phyloP scores from a whole-genome alignment of 2,797 vertebrate genomes.

The Nannoperca australis region DNA sequence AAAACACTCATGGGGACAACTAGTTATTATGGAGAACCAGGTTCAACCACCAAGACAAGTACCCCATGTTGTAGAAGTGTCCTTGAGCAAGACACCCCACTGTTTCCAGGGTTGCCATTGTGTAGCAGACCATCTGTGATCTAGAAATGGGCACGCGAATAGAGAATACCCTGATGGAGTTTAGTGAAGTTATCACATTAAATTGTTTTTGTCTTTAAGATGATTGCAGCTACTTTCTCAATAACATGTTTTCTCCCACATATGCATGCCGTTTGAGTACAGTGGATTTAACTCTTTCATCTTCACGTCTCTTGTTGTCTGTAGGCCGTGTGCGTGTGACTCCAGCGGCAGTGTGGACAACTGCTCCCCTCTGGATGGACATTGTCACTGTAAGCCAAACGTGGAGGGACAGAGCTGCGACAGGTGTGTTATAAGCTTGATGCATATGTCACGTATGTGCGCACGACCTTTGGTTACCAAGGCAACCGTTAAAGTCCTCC shows the following conservation, averaged over 20 bases:
- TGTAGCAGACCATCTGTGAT: conserved; percentile 43
- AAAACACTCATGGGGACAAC: not conserved
- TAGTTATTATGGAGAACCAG: not conserved
- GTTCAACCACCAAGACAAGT: conserved; percentile 10
- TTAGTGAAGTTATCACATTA: not conserved
- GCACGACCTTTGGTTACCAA: conserved; percentile 33
- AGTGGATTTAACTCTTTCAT: not conserved
- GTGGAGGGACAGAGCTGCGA: conserved; percentile 91
- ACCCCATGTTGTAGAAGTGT: conserved; percentile 14
- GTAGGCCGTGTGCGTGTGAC: conserved; percentile 89
- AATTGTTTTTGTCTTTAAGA: not conserved
- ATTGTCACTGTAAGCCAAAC: conserved; percentile 89
- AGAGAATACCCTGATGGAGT: not conserved
- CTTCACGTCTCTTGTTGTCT: conserved; percentile 24
- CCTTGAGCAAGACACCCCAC: conserved; percentile 38
- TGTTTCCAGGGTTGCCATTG: conserved; percentile 1
- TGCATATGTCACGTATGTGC: conserved; percentile 3
- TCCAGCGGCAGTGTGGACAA: conserved; percentile 83
- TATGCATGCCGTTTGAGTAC: not conserved
- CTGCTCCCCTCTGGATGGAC: conserved; percentile 89
- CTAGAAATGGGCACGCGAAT: not conserved
- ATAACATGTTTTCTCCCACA: not conserved
- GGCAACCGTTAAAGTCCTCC: conserved; percentile 25
- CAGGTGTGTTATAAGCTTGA: conserved; percentile 81
- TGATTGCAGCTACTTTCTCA: not conserved